Base-by-base conservation (phyloP, 2,113 vertebrate genomes). In the Dipodomys spectabilis region DNA sequence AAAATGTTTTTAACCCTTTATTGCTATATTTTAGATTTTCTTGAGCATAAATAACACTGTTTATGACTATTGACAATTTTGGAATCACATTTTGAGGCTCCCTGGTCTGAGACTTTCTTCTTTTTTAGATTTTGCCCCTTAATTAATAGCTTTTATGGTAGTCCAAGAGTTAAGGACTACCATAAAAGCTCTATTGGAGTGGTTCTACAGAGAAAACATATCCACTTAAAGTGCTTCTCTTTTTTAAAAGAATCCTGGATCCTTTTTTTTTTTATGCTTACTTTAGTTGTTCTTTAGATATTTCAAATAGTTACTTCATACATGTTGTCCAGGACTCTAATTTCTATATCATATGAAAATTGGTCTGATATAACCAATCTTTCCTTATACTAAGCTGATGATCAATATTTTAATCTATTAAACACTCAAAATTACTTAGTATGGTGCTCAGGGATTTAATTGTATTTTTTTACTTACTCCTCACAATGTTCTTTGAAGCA, bases 401-500 rank as follows among this genome's bases (percentile, higher is more conserved):
- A 19, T 23, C 32, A 85, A 30, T 62, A 39, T 87, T 94, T 92
- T 94, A 64, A 85, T 15, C 49, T 49, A 44, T 57, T 57, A 16
- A 57, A 57, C 53, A 57, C 53, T 57, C 30, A 30, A 75, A 69
- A 57, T 4, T 13, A 57, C 53, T 57, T 25, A 30, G 15, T 89
- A 57, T 25, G n/a, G 7, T 78, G 8, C 25, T 91, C n/a, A 13
- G 35, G 20, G 71, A 84, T 68, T 90, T 82, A 90, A 72, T 68
- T 27, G n/a, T 57, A 73, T 68, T 71, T 44, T 71, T 67, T 90
- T 60, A 57, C 77, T 87, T 82, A 90, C 85, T 85, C 60, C 39
- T 75, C 45, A 68, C 39, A 35, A 9, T 44, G 18, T 57, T 74
- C n/a, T 83, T 88, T 28, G 57, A 92, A 74, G 65, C 69, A 82